Base-by-base conservation (phyloP, 2,797 vertebrate species). In the Macropodus opercularis region DNA sequence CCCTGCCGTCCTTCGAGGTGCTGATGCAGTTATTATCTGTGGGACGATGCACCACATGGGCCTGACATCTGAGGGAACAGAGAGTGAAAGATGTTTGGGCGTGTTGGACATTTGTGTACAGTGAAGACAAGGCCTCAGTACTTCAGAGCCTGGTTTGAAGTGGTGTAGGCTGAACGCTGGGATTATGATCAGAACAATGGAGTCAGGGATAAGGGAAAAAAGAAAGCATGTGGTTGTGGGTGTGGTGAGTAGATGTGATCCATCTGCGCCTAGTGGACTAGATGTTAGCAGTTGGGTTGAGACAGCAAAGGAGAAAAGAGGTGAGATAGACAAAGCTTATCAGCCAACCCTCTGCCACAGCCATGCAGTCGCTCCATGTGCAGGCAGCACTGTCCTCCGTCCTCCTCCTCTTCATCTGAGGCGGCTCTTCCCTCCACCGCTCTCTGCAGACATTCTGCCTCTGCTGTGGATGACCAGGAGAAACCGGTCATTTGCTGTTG, bases 351-450 rank as follows among this genome's bases (percentile, higher is more conserved):
- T 71, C 85, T 84, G 14, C 55, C 58, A 42, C 88, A 89, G 73
- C 65, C 19, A 41, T 83, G 85, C 10, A 75, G 57, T 26, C 35
- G 81, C 48, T 71, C 75, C 31, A 59, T 47, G 42, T 70, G 66
- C 43, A 58, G 67, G 62, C 83, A 81, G 77, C 76, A 55, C 39
- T 72, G 79, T 5, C 69, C 83, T 32, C 77, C 78, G 59, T 90
- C 83, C 27, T 92, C 91, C 64, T 92, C 92, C 42, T 94, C 93
- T 60, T 94, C 92, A 44, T 93, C 93, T 2, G 92, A 94, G 2
- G 91, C 91, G 19, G 91, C 92, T 53, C 62, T 87, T 1, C 93
- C 92, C 58, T 94, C 93, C 41, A 94, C 93, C 1, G 92, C 91
- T 56, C 93, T 88, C 69, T 91, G 91, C 13, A 94, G 83, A 65